These are phyloP conservation scores for Athrips mouffetella DNA, from an alignment of 2,888 invertebrate species.

Conservation along the genomic window DNA sequence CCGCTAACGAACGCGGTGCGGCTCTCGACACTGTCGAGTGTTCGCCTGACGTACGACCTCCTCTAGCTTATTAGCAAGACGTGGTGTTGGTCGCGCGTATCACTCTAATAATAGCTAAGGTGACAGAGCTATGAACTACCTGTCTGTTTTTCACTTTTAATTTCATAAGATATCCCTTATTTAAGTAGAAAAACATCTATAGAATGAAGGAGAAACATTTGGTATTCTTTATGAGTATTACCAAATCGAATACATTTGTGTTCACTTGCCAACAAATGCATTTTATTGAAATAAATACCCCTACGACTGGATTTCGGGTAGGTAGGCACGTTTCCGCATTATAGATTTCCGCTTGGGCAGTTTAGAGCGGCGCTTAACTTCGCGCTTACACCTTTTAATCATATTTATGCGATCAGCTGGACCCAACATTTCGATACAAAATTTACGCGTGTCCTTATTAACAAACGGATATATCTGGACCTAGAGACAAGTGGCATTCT, in stretches of 20 bases:
- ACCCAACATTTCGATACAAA: background rate
- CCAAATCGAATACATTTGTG: no score
- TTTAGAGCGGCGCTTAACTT: slow-evolving; percentile 3
- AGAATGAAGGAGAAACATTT: no score
- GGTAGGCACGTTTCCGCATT: background rate
- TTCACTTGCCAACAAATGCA: no score
- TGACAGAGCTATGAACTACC: background rate
- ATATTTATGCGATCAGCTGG: background rate
- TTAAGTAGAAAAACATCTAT: no score
- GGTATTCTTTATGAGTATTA: no score
- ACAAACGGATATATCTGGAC: no score
- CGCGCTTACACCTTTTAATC: slow-evolving; percentile 6
- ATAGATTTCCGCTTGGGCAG: slow-evolving; percentile 1
- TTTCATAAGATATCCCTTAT: no score
- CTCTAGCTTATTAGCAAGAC: slow-evolving; percentile 41
- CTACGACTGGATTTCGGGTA: no score
- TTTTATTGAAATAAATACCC: no score
- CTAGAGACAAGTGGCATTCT: no score
- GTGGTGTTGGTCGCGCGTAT: slow-evolving; percentile 2
- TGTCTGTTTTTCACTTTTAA: no score
- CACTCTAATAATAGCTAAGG: slow-evolving; percentile 1
- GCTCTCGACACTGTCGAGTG: slow-evolving; percentile 59
- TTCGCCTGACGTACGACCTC: slow-evolving; percentile 22
- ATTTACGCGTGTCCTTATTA: no score
- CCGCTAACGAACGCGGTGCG: slow-evolving; percentile 72